These are phyloP conservation scores for Frankliniella fusca DNA, from an alignment of 2,888 invertebrate species.

Conservation along the genomic window DNA sequence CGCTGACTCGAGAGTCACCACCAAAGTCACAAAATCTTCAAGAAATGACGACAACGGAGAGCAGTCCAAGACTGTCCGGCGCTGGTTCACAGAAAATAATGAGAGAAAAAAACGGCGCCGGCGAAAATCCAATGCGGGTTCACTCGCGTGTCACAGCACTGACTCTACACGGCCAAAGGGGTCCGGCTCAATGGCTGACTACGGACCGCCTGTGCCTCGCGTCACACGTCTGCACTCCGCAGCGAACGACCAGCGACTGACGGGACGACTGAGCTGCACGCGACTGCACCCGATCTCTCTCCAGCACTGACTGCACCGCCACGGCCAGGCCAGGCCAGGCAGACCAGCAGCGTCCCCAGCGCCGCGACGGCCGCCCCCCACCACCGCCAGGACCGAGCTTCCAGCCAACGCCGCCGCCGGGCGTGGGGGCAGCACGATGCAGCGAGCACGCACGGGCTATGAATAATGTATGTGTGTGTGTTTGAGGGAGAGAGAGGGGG, in stretches of 20 bases:
- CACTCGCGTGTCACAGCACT: not conserved
- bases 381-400: not conserved
- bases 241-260: not conserved
- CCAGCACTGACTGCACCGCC: not conserved
- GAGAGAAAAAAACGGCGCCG: not conserved
- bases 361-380: not conserved
- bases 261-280: not conserved
- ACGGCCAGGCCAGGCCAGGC: not conserved
- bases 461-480: not conserved
- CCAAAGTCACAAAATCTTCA: too few relatives aligned
- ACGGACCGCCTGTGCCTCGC: not conserved
- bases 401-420: not conserved
- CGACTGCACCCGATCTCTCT: not conserved
- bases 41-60: too few relatives aligned
- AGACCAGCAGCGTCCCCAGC: too few relatives aligned
- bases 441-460: not conserved
- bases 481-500: not conserved
- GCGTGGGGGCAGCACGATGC: not conserved
- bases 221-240: not conserved
- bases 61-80: too few relatives aligned
- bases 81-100: too few relatives aligned
- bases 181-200: slow-evolving; percentile 9
- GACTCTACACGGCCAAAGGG: not conserved
- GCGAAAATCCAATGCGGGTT: not conserved
- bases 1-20: too few relatives aligned